Conservation (phyloP, 1,140 invertebrate species). For the Mycetomoellerius zeteki region DNA sequence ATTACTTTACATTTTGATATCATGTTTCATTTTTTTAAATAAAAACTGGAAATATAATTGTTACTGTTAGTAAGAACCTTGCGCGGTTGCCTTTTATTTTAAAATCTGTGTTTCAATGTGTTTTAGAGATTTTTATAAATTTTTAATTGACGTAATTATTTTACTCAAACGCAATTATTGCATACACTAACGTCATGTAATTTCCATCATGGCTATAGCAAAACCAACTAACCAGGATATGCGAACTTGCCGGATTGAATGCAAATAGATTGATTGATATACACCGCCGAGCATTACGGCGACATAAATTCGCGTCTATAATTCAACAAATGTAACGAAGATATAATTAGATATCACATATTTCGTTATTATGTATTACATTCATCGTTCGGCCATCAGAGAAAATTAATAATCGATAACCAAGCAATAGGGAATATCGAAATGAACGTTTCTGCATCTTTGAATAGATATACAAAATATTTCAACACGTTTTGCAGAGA, state of each 20-base stretch:
- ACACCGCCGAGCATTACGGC: conserved; percentile 38
- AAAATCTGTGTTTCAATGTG: background rate
- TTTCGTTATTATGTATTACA: conserved; percentile 50
- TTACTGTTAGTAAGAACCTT: background rate
- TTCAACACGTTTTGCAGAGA: background rate
- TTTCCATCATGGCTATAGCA: conserved; percentile 46
- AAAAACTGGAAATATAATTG: background rate
- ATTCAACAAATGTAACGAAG: conserved; percentile 56
- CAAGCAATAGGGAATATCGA: background rate
- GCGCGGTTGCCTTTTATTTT: background rate
- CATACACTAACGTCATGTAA: conserved; percentile 7
- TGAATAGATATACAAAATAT: background rate
- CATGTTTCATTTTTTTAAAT: background rate
- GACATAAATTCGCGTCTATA: conserved; percentile 58
- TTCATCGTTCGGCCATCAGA: conserved; percentile 34
- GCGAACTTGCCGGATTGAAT: conserved; percentile 50
- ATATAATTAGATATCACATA: conserved; percentile 55
- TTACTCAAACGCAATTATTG: conserved; percentile 39
- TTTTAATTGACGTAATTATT: conserved; percentile 27
- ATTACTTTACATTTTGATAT: background rate
- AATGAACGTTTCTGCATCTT: conserved; percentile 26
- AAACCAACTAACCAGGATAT: conserved; percentile 30
- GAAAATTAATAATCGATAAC: conserved; percentile 55
- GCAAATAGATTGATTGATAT: conserved; percentile 61
- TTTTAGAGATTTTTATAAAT: conserved; percentile 6